Evolutionary conservation across 1,140 invertebrate species (phyloP), one percentile per base, ranked within the genome.

Genomic region (Platyscapa corneri): DNA sequence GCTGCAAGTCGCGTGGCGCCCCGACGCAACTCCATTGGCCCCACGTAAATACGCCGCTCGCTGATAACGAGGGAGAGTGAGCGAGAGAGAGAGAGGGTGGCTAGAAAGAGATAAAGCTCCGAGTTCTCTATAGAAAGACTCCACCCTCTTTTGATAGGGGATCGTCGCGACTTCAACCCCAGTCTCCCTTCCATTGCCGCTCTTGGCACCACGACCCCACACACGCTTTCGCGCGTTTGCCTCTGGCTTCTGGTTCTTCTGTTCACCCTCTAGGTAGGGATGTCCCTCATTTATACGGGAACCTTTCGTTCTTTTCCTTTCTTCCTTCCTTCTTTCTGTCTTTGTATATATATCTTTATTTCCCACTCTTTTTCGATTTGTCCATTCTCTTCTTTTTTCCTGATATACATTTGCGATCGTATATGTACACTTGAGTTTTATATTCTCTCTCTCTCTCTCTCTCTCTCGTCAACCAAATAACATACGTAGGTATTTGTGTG

Each of bases 81-180:
- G 39, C 16, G 72, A 39, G 39, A 74, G 12, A n/a, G 74, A 49
- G 27, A 75, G 39, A 30, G 42, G n/a, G n/a, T 14, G 30, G n/a
- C 27, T 0, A 5, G 46, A 42, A 12, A 23, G 70, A 74, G 39
- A 23, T 27, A 74, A 67, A 42, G 70, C 39, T 42, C 10, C 37
- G 37, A 42, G 14, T 12, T 0, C 27, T 3, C 39, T n/a, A n/a
- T 49, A 32, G 75, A 53, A 53, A 49, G 75, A 20, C 46, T 67
- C 88, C 86, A 87, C 84, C 87, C 87, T 74, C 39, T 39, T 56
- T 39, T 30, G 76, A 49, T 42, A n/a, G 76, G 64, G 46, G 70
- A 64, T 79, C 37, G 79, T 60, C 23, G 83, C 88, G 85, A 87
- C 84, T 83, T 34, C 75, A 39, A 56, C 34, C 37, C 34, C 0